Evolutionary conservation across 2,888 invertebrate species (phyloP), one percentile per base, ranked within the genome.

Genomic region (Drosophila stalkeri): DNA sequence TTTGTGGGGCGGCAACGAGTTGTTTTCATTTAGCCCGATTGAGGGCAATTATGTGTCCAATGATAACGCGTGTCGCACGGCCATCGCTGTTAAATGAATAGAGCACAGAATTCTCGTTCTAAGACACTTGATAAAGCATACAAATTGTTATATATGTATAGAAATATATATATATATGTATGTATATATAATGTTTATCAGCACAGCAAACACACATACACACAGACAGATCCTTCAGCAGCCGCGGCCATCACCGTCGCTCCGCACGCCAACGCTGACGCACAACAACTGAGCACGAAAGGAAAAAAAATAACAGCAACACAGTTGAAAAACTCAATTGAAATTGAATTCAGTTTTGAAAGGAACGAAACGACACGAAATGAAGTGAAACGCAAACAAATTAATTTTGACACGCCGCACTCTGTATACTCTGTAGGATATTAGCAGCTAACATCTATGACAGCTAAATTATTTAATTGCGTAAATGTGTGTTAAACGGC

Each of bases 1-100:
- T 75, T 64, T 64, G 67, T 70, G 73, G 77, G 87, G 72, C 87
- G 78, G 72, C 65, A 75, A 71, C 65, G 62, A 75, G 67, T 80
- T 85, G 76, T 64, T 69, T 66, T 72, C 64, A 86, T 88, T 91
- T 86, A 87, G 82, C 80, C 87, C 90, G 90, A 90, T 90, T 90
- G 91, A 84, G 80, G 82, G 76, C 91, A 91, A 90, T 91, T 91
- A 91, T 86, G 80, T 57, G 72, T 56, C 64, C 71, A 61, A 56
- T 80, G 82, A 85, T 89, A 89, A 87, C 79, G 82, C 73, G 57
- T 49, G 54, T 49, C 35, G 68, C 51, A 71, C 44, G 44, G 12
- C 23, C 44, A 56, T 18, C 16, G 54, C 55, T 67, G 55, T 67
- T 67, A 67, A 67, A 67, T 44, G 37, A 51, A 56, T 59, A 72